Percentiles rank a stretch among this genome's conserved stretches.
Evolutionary conservation across 2,113 vertebrate species (phyloP).

Genomic region (Vidua macroura): DNA sequence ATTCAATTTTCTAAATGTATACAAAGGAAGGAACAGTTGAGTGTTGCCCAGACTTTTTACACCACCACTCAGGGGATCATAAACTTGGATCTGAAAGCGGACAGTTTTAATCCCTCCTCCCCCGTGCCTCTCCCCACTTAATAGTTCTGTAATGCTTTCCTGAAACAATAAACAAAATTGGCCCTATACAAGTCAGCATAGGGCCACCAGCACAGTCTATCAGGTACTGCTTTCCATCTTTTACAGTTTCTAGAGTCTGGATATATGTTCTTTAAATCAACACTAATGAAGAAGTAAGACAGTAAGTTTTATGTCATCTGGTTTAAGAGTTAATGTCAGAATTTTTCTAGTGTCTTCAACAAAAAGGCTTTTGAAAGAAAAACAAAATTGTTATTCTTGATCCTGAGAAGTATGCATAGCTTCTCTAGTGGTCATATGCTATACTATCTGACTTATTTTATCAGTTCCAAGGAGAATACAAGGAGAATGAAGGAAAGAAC

Average conservation of each 20-base stretch:
- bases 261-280: background rate
- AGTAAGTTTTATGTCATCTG: background rate
- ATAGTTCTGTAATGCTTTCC: background rate
- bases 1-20: background rate
- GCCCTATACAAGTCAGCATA: background rate
- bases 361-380: background rate
- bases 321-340: background rate
- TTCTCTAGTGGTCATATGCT: background rate
- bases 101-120: background rate
- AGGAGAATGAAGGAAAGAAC: background rate
- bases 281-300: background rate
- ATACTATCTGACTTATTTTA: background rate
- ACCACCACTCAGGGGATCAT: background rate
- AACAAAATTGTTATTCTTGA: background rate
- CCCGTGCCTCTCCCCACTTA: accelerated
- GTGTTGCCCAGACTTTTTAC: background rate
- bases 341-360: background rate
- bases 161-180: background rate
- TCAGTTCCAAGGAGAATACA: background rate
- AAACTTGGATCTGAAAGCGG: background rate
- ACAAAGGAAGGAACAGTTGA: background rate
- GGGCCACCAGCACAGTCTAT: background rate
- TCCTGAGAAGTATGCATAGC: background rate
- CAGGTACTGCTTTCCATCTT: background rate
- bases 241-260: background rate